phyloP scores from a whole-genome alignment of 2,888 invertebrate genomes.

The Archaeoteleia sp. region DNA sequence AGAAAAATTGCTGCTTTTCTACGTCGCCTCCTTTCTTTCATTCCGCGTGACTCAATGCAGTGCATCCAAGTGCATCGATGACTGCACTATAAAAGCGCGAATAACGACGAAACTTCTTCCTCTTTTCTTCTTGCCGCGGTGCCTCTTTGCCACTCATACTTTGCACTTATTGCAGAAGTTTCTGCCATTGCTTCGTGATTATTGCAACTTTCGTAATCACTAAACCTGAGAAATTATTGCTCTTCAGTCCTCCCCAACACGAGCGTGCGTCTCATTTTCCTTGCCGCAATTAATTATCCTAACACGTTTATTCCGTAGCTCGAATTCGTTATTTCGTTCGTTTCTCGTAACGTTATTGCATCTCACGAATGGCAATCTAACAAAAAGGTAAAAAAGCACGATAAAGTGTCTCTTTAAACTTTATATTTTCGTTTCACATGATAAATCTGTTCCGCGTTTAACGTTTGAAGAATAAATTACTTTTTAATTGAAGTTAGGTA shows the following conservation, averaged over 20 bases:
- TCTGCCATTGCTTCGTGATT: constrained; percentile 29
- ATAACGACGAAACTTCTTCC: constrained; percentile 49
- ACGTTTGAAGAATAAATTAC: too few relatives aligned
- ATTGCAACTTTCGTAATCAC: constrained; percentile 41
- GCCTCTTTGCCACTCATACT: constrained; percentile 25
- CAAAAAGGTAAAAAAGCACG: background rate
- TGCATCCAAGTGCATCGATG: constrained; percentile 57
- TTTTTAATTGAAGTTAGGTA: too few relatives aligned
- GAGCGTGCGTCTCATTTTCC: background rate
- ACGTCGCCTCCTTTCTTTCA: constrained; percentile 19
- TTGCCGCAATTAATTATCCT: constrained; percentile 19
- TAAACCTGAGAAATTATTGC: constrained; percentile 19
- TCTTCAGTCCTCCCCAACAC: background rate
- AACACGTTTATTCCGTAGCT: background rate
- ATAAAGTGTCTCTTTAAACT: too few relatives aligned
- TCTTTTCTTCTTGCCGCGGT: constrained; percentile 18
- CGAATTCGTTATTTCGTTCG: constrained; percentile 1
- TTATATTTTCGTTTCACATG: background rate
- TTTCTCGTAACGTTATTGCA: constrained; percentile 3
- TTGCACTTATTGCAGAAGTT: constrained; percentile 54
- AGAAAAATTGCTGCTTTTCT: constrained; percentile 29
- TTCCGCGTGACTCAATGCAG: constrained; percentile 37
- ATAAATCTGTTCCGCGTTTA: too few relatives aligned
- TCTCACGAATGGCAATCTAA: constrained; percentile 4
- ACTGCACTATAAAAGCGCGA: constrained; percentile 54